Percentiles rank a stretch among this genome's conserved stretches.
phyloP scores from a whole-genome alignment of 2,113 vertebrate genomes.

The Menura novaehollandiae region DNA sequence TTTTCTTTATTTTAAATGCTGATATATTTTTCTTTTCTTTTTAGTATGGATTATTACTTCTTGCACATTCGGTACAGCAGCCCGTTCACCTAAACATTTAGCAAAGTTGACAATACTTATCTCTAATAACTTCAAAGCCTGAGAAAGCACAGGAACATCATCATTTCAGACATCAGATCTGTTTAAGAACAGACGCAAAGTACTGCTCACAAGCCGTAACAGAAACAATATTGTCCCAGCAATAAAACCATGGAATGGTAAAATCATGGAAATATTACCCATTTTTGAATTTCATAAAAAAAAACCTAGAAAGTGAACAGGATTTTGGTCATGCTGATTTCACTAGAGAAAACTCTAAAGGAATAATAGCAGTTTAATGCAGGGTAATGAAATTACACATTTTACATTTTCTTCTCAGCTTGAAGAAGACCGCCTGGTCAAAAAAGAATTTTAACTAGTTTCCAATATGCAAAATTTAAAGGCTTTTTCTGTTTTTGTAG shows the following conservation, averaged over 20 bases:
- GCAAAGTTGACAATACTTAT: neutral
- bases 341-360: neutral
- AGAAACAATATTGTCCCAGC: slow-evolving; percentile 30
- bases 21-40: neutral
- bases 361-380: neutral
- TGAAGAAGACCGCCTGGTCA: neutral
- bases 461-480: neutral
- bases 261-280: neutral
- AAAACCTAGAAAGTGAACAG: neutral
- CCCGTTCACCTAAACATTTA: neutral
- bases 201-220: neutral
- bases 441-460: slow-evolving; percentile 14
- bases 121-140: neutral
- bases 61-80: neutral
- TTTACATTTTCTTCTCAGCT: neutral
- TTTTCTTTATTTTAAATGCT: neutral
- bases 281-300: neutral
- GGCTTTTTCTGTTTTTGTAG: neutral
- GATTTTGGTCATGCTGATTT: neutral
- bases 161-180: neutral
- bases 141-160: slow-evolving; percentile 6
- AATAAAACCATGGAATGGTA: neutral
- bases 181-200: slow-evolving; percentile 17
- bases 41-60: neutral
- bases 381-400: neutral